phyloP scores from a whole-genome alignment of 2,113 vertebrate species.

The Pygoscelis adeliae region DNA sequence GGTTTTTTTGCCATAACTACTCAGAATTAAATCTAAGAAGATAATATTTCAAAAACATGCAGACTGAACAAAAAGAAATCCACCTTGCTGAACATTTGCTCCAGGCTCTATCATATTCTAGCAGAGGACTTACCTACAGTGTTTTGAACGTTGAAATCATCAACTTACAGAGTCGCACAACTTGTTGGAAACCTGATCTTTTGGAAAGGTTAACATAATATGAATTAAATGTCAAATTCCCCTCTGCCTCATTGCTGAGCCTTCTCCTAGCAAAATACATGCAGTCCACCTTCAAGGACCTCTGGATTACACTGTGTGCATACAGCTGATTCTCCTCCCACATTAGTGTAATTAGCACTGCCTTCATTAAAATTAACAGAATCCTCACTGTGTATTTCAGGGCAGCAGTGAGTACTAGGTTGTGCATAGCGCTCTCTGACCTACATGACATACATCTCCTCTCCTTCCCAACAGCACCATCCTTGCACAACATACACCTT shows the following conservation, averaged over 20 bases:
- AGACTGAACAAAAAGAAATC: background rate
- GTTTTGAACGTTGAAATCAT: background rate
- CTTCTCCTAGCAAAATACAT: background rate
- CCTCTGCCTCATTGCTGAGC: background rate
- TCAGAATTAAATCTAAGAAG: background rate
- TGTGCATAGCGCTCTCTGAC: background rate
- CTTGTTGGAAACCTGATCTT: background rate
- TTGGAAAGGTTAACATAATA: background rate
- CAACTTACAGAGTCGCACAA: background rate
- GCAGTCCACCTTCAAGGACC: background rate
- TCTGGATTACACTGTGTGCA: background rate
- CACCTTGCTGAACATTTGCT: background rate
- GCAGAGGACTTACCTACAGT: background rate
- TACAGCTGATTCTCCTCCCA: background rate
- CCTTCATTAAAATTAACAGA: constrained; percentile 16
- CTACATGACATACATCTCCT: rapidly evolving
- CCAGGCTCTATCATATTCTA: background rate
- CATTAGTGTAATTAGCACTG: background rate
- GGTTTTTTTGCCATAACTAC: background rate
- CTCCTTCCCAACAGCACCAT: background rate
- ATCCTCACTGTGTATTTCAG: background rate
- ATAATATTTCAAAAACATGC: background rate
- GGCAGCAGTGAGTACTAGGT: background rate
- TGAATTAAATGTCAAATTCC: background rate
- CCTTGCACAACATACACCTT: background rate